These are phyloP conservation scores for Pseudomyrmex sp. DNA, from an alignment of 1,140 invertebrate genomes.

Conservation along the genomic window DNA sequence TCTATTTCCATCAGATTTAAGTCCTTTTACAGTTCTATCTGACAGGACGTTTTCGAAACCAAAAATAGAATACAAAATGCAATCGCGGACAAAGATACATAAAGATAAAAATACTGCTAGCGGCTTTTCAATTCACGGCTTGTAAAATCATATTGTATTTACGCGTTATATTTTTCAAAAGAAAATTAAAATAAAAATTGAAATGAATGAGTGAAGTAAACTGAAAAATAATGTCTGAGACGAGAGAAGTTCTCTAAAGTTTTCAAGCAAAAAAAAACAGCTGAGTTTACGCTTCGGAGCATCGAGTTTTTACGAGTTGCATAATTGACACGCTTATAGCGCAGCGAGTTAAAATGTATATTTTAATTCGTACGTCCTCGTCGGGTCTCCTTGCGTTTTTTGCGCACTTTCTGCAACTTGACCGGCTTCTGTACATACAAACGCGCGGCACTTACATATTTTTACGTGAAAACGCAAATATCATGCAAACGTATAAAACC, in stretches of 20 bases:
- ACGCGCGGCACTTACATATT: not conserved
- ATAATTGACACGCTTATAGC: not conserved
- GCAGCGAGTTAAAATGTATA: not conserved
- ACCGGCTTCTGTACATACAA: not conserved
- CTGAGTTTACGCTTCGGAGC: too few relatives aligned
- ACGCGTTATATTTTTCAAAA: too few relatives aligned
- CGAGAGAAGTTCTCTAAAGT: not conserved
- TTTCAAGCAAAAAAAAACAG: not conserved
- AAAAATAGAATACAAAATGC: too few relatives aligned
- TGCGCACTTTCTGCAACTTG: not conserved
- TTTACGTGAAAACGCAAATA: not conserved
- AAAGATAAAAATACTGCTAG: too few relatives aligned
- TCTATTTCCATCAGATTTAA: conserved; percentile 9
- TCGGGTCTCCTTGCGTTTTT: not conserved
- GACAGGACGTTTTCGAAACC: not conserved
- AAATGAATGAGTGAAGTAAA: too few relatives aligned
- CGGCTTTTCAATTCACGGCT: too few relatives aligned
- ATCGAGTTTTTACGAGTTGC: not conserved
- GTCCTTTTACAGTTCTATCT: not conserved
- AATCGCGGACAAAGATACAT: too few relatives aligned
- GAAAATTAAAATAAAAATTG: too few relatives aligned
- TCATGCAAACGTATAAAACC: not conserved
- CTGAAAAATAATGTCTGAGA: not conserved
- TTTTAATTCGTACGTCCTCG: not conserved
- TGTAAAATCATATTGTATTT: too few relatives aligned